Conservation (phyloP, 2,888 invertebrate species). For the Nesidiocoris tenuis region DNA sequence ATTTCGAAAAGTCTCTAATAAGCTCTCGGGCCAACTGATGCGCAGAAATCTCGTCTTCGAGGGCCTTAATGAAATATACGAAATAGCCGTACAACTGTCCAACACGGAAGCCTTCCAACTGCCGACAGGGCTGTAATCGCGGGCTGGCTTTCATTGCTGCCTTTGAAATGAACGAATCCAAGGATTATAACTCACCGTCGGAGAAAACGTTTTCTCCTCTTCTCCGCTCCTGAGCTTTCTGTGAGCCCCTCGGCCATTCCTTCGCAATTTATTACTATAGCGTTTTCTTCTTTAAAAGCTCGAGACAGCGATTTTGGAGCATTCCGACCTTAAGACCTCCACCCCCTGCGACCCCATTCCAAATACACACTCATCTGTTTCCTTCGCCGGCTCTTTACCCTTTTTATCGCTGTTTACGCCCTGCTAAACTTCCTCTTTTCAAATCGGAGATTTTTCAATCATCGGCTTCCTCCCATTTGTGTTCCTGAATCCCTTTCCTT, state of each 20-base stretch:
- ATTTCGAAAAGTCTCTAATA: too few relatives aligned
- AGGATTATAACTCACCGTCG: not conserved
- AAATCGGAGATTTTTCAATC: constrained; percentile 30
- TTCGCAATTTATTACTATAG: not conserved
- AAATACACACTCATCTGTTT: not conserved
- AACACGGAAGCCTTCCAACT: not conserved
- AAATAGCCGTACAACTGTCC: not conserved
- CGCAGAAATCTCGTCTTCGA: not conserved
- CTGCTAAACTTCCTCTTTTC: constrained; percentile 10
- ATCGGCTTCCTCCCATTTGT: constrained; percentile 15
- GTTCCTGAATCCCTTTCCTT: constrained; percentile 3
- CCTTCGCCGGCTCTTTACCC: not conserved
- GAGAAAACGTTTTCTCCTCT: not conserved
- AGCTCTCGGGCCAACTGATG: too few relatives aligned
- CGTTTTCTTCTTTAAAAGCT: not conserved
- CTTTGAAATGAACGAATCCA: not conserved
- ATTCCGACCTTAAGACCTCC: not conserved
- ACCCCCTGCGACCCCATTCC: not conserved
- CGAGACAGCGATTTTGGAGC: not conserved
- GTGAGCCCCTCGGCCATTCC: not conserved
- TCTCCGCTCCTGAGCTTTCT: not conserved
- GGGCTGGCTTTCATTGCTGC: not conserved
- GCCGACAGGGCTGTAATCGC: not conserved
- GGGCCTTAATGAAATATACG: not conserved
- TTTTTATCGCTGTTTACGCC: constrained; percentile 35